Base-by-base conservation (phyloP, 2,888 invertebrate species). In the Habroteleia sp. region DNA sequence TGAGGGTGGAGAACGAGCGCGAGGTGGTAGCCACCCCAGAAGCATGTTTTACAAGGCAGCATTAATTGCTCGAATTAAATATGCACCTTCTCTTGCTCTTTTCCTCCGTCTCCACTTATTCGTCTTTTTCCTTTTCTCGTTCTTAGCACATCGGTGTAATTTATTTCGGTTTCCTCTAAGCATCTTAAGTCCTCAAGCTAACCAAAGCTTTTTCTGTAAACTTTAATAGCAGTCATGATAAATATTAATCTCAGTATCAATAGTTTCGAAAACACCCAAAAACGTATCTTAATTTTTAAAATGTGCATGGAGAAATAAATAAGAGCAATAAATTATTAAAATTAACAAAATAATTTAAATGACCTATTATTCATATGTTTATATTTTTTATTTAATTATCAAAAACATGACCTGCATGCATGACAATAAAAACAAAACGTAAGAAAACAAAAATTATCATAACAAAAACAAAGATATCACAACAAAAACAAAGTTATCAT, bases 61-160 rank as follows among this genome's bases (percentile, higher is more conserved):
- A 88, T 88, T 88, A 88, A 88, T 88, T 88, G 87, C 86, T 85
- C 83, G 87, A 88, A 88, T 88, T 88, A 88, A 88, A 88, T 88
- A 88, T 88, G 88, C 87, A 88, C 87, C 87, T 81, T 80, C 82
- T 77, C 76, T 72, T 68, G 68, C 69, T 69, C 77, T 72, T 63
- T 66, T 60, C 41, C 65, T 42, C 58, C 72, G 56, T 63, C 69
- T 65, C 54, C 50, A 56, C 54, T 54, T 33, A 20, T 52, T 60
- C 39, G 48, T 63, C 65, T 69, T 73, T 74, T 72, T 74, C 66
- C 73, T 77, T 69, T 77, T 79, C 78, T 77, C 60, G 75, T 77
- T 72, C 62, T 65, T 65, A 69, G 73, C 71, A 65, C 71, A 79
- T 80, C 82, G 80, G 79, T 82, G 83, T 85, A 87, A 88, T 88